Evolutionary conservation across 2,797 vertebrate species (phyloP).

Genomic region (Heteromormyrus szaboi): DNA sequence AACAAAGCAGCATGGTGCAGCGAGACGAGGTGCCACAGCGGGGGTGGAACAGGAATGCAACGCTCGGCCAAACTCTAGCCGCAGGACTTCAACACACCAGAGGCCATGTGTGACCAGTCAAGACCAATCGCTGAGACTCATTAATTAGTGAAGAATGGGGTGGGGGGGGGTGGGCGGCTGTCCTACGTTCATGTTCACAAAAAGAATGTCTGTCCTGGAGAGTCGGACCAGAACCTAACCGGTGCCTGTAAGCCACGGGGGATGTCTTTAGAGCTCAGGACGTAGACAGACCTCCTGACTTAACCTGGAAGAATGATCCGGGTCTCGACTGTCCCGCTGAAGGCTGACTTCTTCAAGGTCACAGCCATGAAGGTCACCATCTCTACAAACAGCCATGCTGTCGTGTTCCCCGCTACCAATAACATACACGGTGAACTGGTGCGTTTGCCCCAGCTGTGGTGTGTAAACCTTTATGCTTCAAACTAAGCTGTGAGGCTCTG

Average conservation of each 20-base stretch:
- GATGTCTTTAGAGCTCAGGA: neutral
- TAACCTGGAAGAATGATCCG: neutral
- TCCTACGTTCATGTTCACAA: neutral
- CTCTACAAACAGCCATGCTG: neutral
- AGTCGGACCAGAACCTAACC: neutral
- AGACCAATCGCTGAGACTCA: neutral
- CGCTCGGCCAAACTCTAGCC: neutral
- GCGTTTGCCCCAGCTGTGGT: neutral
- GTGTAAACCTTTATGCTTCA: neutral
- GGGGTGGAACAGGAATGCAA: neutral
- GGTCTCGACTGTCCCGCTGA: neutral
- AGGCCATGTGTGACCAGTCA: neutral
- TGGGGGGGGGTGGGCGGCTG: neutral
- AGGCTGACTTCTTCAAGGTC: neutral
- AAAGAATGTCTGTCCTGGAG: too few species aligned
- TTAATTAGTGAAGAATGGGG: neutral
- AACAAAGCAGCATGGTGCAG: neutral
- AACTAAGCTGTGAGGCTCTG: neutral
- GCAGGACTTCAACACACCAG: neutral
- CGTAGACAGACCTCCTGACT: neutral
- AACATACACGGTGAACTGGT: neutral
- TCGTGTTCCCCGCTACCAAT: neutral
- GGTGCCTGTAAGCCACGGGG: neutral
- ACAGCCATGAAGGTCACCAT: neutral
- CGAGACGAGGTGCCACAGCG: neutral